These are phyloP conservation scores for Progne subis DNA, from an alignment of 2,113 vertebrate genomes.

Conservation along the genomic window DNA sequence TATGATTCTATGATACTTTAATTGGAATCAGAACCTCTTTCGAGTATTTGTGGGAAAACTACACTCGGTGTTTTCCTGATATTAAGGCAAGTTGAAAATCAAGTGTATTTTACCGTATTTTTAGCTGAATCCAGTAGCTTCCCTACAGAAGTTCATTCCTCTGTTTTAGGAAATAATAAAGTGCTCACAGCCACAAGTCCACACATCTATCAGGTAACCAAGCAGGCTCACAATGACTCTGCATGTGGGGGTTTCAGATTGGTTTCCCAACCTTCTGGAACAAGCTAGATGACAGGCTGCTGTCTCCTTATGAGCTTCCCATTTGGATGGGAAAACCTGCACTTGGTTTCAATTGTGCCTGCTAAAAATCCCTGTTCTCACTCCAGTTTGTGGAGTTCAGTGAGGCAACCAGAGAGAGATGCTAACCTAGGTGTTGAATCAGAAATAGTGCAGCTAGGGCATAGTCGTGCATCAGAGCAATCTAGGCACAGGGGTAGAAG, in stretches of 20 bases:
- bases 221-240: background rate
- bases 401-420: background rate
- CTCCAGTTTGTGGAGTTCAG: background rate
- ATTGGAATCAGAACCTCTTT: background rate
- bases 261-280: background rate
- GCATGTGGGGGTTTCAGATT: background rate
- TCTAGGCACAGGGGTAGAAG: background rate
- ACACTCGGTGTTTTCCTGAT: accelerated
- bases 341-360: background rate
- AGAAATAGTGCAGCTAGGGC: background rate
- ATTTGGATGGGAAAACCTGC: background rate
- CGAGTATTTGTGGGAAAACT: background rate
- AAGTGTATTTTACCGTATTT: background rate
- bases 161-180: background rate
- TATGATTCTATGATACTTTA: background rate
- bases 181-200: background rate
- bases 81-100: background rate
- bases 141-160: background rate
- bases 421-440: background rate
- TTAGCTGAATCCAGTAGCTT: background rate
- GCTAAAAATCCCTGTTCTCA: background rate
- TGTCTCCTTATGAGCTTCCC: background rate
- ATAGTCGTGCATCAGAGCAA: background rate
- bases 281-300: background rate
- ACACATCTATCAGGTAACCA: background rate